These are phyloP conservation scores for Synanthedon tipuliformis DNA, from an alignment of 2,888 invertebrate species.

Conservation along the genomic window DNA sequence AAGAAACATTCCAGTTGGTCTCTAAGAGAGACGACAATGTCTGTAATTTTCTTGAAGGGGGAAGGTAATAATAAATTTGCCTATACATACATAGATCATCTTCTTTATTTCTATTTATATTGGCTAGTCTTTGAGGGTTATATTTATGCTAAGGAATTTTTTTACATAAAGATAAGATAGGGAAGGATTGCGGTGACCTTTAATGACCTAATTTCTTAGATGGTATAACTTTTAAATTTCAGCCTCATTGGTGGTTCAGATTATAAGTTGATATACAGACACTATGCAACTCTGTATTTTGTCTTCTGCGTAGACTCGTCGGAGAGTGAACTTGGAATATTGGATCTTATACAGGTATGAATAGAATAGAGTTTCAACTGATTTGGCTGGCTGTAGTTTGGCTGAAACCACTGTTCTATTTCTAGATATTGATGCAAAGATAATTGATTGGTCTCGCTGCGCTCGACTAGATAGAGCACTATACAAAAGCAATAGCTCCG, in stretches of 20 bases:
- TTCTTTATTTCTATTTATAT: neutral
- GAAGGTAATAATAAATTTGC: conserved; percentile 75
- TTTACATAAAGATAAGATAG: too few species aligned
- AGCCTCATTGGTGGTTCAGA: conserved; percentile 98
- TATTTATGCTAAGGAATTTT: too few species aligned
- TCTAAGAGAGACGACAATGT: conserved; percentile 99
- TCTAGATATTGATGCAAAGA: too few species aligned
- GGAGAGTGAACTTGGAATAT: conserved; percentile 97
- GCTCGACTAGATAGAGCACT: too few species aligned
- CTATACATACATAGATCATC: too few species aligned
- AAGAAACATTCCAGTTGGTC: conserved; percentile 98
- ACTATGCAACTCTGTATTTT: conserved; percentile 98
- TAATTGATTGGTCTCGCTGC: too few species aligned
- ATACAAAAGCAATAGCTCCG: too few species aligned
- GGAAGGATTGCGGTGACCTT: too few species aligned
- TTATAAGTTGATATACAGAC: conserved; percentile 97
- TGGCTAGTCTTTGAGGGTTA: too few species aligned
- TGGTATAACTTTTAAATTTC: conserved; percentile 12
- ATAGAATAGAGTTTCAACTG: neutral
- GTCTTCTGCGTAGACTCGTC: conserved; percentile 99
- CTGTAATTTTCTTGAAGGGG: conserved; percentile 99
- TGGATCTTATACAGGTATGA: conserved; percentile 88
- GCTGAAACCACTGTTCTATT: too few species aligned
- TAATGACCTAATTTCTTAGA: too few species aligned
- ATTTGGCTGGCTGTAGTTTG: neutral